A percentile compares a stretch with the other conserved stretches of the same genome.
Evolutionary conservation across 2,888 invertebrate genomes (phyloP).

Genomic region (Arctia plantaginis): DNA sequence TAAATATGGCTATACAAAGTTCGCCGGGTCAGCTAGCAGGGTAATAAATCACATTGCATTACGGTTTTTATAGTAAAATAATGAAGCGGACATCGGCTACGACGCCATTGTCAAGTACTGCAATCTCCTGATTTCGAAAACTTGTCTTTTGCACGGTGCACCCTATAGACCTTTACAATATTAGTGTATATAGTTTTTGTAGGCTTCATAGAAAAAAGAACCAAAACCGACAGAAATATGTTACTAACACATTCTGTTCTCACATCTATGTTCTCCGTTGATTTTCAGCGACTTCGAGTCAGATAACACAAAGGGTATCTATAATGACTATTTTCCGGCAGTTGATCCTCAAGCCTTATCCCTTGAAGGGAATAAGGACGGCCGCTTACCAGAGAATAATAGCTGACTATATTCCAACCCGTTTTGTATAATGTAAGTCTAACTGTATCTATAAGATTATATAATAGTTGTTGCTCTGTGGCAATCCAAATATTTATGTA

Average conservation of each 20-base stretch:
- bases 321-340: slow-evolving; percentile 16
- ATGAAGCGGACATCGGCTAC: too few species aligned
- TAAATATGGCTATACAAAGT: too few species aligned
- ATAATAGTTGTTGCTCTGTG: neutral
- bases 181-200: neutral
- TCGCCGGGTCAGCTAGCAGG: too few species aligned
- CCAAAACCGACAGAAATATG: neutral
- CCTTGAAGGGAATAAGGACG: slow-evolving; percentile 2
- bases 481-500: neutral
- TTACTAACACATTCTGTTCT: neutral
- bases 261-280: neutral
- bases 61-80: too few species aligned
- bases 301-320: neutral
- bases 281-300: neutral
- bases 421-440: neutral
- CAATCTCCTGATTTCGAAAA: too few species aligned
- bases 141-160: too few species aligned
- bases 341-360: slow-evolving; percentile 11
- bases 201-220: neutral
- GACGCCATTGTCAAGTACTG: too few species aligned
- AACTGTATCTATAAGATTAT: neutral
- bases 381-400: slow-evolving; percentile 2
- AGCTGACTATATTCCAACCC: neutral
- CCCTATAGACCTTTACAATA: neutral
- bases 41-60: too few species aligned